Evolutionary conservation across 2,797 vertebrate species (phyloP), one percentile per base, ranked within the genome.

Genomic region (Erpetoichthys calabaricus): DNA sequence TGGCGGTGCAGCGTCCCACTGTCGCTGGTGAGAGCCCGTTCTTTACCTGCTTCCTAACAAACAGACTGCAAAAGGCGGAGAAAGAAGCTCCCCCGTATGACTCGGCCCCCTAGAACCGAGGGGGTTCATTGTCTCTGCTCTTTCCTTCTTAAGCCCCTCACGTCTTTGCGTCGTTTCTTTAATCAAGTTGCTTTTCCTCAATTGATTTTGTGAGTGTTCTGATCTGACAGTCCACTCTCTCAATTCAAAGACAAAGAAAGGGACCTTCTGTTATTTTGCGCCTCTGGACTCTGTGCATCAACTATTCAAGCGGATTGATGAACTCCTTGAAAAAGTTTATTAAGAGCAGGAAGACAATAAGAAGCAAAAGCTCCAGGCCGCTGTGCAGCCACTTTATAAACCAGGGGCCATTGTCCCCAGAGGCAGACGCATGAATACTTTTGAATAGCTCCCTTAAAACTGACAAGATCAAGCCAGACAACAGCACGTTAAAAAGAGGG

Each of bases 291-390:
- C 81, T 84, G 87, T 85, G 78, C 80, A 74, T 88, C 85, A 85
- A 75, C 86, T 76, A 87, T 86, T 91, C 83, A 89, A 85, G 79
- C 72, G 76, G 89, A 84, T 89, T 94, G 90, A 95, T 97, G 87
- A 94, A 95, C 92, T 97, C 90, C 83, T 89, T 89, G 84, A 88
- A 92, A 98, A 97, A 91, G 91, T 95, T 92, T 92, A 93, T 93
- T 94, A 92, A 92, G 90, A 86, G 82, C 70, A 81, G 72, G 68
- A 74, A 85, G 89, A 89, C 91, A 91, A 97, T 97, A 89, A 75
- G 71, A 69, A 75, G 77, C 74, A 75, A 83, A 89, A 81, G 82
- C 84, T 70, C 73, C 80, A 74, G 84, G 87, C 85, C 80, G 86
- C 82, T 82, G 76, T 84, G 82, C 87, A 87, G 90, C 89, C 88